Percentiles rank a stretch among this genome's conserved stretches.
phyloP scores from a whole-genome alignment of 2,888 invertebrate genomes.

The Chaitophorus viminalis region DNA sequence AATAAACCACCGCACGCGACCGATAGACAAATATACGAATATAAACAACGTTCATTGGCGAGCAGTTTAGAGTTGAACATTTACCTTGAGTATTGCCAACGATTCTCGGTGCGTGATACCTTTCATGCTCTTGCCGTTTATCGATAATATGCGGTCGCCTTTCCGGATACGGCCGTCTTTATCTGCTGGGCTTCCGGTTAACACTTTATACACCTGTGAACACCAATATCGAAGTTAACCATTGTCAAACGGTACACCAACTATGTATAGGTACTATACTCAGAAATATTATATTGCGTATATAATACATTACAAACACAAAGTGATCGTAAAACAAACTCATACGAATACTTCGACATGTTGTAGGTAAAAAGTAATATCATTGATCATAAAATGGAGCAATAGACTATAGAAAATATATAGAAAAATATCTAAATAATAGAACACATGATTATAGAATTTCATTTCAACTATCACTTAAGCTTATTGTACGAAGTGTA shows the following conservation, averaged over 20 bases:
- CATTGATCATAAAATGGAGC: no score
- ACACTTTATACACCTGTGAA: constrained; percentile 83
- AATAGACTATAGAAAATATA: no score
- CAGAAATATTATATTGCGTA: no score
- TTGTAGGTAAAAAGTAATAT: not conserved
- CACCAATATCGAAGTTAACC: constrained; percentile 48
- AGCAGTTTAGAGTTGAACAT: not conserved
- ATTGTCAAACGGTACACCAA: not conserved
- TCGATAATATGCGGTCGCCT: constrained; percentile 88
- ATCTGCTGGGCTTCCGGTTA: constrained; percentile 86
- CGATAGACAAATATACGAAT: not conserved
- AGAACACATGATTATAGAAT: no score
- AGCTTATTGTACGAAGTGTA: no score
- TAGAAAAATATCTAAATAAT: no score
- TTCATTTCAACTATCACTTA: no score
- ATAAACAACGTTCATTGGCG: not conserved
- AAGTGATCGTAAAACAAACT: not conserved
- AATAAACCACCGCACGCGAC: not conserved
- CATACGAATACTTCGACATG: not conserved
- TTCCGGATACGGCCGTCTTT: constrained; percentile 86
- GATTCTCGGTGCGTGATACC: constrained; percentile 89
- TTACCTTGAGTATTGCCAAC: constrained; percentile 85
- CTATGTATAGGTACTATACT: no score
- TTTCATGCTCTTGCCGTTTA: constrained; percentile 85
- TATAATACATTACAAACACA: no score